Percentiles rank a stretch among this genome's conserved stretches.
These are phyloP conservation scores for Alfaro cultratus DNA, from an alignment of 2,797 vertebrate species.

Conservation along the genomic window DNA sequence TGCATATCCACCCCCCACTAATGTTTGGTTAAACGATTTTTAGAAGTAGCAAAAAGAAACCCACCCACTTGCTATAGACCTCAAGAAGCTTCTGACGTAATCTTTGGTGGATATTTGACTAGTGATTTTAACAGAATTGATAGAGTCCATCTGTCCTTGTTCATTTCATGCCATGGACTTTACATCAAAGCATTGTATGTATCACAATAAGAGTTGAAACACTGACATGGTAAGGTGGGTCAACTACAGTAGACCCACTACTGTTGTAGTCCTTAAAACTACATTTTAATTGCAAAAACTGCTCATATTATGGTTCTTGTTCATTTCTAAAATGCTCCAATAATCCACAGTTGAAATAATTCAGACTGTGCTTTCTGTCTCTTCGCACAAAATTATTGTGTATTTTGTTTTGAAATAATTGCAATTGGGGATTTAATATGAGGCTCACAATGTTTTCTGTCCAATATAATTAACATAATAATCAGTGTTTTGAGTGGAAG, in stretches of 20 bases:
- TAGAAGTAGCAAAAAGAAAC: neutral
- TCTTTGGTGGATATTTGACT: neutral
- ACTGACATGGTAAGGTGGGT: too few relatives aligned
- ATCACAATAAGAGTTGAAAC: too few relatives aligned
- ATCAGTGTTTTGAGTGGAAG: slow-evolving; percentile 7
- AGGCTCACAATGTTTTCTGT: neutral
- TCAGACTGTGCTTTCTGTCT: neutral
- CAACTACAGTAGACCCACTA: too few relatives aligned
- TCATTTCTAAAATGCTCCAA: neutral
- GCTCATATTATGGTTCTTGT: neutral
- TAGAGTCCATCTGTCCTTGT: neutral
- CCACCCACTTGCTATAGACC: too few relatives aligned
- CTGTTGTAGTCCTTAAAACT: too few relatives aligned
- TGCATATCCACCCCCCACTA: neutral
- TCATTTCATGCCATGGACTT: neutral
- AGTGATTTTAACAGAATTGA: neutral
- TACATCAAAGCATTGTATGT: neutral
- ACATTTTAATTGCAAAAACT: neutral
- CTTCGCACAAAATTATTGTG: neutral
- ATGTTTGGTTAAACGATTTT: neutral
- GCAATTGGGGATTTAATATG: neutral
- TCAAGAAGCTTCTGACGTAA: too few relatives aligned
- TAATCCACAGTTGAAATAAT: neutral
- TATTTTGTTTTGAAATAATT: neutral
- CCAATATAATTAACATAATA: neutral